phyloP scores from a whole-genome alignment of 2,797 vertebrate genomes.

The Avahi laniger region DNA sequence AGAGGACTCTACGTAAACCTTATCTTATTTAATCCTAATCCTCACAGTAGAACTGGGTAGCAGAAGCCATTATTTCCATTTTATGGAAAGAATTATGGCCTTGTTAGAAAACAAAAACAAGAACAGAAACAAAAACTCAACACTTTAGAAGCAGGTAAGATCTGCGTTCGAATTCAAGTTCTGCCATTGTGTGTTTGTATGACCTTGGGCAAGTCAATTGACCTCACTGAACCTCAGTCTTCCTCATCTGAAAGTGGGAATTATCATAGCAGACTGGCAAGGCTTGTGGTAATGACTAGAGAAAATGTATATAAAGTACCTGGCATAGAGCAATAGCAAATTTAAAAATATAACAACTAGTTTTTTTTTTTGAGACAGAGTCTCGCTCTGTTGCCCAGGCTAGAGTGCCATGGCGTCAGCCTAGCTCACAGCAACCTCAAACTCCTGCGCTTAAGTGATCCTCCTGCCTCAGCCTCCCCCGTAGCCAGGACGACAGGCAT shows the following conservation, averaged over 20 bases:
- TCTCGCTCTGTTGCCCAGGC: too few species aligned
- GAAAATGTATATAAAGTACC: not conserved
- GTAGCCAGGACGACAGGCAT: too few species aligned
- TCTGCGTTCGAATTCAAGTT: not conserved
- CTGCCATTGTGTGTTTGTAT: not conserved
- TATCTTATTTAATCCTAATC: not conserved
- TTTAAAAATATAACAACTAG: not conserved
- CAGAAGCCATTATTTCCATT: not conserved
- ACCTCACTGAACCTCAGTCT: not conserved
- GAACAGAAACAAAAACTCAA: not conserved
- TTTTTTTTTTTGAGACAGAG: too few species aligned
- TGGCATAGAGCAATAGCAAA: not conserved
- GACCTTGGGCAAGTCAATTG: not conserved
- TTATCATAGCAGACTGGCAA: not conserved
- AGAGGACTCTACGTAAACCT: not conserved
- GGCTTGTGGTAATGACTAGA: not conserved
- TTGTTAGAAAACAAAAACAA: not conserved
- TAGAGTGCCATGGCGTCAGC: too few species aligned
- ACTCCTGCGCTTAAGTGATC: too few species aligned
- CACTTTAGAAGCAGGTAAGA: not conserved
- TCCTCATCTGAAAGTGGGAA: not conserved
- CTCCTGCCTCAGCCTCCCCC: too few species aligned
- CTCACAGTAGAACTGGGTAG: not conserved
- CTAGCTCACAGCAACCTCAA: too few species aligned
- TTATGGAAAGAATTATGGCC: not conserved